These are phyloP conservation scores for Antrozous pallidus DNA, from an alignment of 2,797 vertebrate genomes.

Conservation along the genomic window DNA sequence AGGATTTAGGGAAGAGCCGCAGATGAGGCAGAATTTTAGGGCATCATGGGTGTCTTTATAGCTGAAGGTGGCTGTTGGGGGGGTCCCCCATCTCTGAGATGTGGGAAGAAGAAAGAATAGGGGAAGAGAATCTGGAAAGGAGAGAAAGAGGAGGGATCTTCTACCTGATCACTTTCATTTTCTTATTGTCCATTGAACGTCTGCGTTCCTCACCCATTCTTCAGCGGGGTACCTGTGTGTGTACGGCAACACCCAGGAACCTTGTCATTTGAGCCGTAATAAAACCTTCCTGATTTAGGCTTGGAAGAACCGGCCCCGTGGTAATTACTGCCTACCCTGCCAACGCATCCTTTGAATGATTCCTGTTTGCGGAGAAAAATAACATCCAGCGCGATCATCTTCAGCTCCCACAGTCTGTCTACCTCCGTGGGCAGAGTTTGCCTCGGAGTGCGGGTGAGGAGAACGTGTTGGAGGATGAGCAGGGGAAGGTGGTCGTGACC, in stretches of 20 bases:
- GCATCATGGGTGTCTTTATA: background rate
- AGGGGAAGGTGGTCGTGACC: too few species aligned
- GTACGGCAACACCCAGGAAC: background rate
- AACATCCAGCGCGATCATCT: background rate
- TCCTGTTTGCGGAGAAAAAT: conserved; percentile 2
- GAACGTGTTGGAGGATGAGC: background rate
- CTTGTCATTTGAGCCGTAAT: background rate
- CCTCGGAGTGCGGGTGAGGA: background rate
- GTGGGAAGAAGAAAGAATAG: background rate
- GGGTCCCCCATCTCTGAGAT: background rate
- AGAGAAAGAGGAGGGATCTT: background rate
- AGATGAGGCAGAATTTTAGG: background rate
- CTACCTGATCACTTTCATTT: background rate
- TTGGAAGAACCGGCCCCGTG: background rate
- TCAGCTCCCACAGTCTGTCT: background rate
- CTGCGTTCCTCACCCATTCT: background rate
- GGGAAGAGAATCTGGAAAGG: background rate
- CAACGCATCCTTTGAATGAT: background rate
- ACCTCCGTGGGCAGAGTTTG: background rate
- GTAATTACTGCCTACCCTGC: background rate
- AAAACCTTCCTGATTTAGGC: background rate
- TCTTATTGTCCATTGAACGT: background rate
- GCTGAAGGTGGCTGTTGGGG: background rate
- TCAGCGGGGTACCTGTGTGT: background rate
- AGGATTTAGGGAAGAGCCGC: background rate